Conservation (phyloP, 64 coral and sea anemone genomes). For the Catalaphyllia jardinei region DNA sequence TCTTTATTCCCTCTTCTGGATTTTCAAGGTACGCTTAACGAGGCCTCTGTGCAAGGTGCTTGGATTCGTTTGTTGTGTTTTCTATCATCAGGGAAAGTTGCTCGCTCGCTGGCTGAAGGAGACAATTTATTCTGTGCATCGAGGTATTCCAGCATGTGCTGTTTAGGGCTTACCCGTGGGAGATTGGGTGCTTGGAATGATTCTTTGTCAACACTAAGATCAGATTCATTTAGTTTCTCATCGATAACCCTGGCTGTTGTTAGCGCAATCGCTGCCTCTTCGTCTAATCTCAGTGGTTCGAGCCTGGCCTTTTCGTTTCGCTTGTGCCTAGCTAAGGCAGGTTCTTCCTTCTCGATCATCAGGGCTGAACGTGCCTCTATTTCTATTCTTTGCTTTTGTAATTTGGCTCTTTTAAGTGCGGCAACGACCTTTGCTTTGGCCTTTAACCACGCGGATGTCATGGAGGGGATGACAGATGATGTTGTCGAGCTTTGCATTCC, state of each 20-base stretch:
- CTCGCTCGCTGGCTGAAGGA: background rate
- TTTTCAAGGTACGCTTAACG: background rate
- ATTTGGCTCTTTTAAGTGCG: background rate
- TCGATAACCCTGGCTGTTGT: background rate
- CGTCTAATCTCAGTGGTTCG: no score
- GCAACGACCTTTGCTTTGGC: slow-evolving; percentile 12
- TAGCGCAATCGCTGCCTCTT: no score
- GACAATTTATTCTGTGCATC: no score
- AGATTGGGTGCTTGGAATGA: background rate
- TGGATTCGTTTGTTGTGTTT: background rate
- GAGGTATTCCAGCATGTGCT: no score
- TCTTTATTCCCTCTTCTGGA: background rate
- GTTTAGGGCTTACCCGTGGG: background rate
- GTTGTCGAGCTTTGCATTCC: background rate
- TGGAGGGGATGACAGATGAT: background rate
- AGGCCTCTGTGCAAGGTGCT: background rate
- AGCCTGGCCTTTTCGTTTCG: no score
- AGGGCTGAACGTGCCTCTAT: background rate
- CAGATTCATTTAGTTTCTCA: background rate
- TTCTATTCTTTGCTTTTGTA: background rate
- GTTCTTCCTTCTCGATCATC: slow-evolving; percentile 8
- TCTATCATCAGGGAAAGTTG: background rate
- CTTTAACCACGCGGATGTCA: background rate
- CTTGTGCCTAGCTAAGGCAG: background rate
- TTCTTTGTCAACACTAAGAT: background rate